A percentile compares a stretch with the other conserved stretches of the same genome.
phyloP scores from a whole-genome alignment of 2,113 vertebrate genomes.

The Calidris pugnax region DNA sequence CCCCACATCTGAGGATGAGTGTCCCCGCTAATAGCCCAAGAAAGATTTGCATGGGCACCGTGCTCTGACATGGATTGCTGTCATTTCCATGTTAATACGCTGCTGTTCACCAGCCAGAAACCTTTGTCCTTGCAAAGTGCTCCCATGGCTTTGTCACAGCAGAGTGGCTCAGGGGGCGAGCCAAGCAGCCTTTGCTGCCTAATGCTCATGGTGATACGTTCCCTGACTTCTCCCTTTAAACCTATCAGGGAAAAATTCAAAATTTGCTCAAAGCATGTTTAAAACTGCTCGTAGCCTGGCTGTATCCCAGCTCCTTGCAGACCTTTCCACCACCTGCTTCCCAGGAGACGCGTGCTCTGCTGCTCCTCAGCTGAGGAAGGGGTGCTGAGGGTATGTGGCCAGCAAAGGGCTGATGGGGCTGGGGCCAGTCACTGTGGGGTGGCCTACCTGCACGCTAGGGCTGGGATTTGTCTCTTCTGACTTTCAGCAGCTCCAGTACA shows the following conservation, averaged over 20 bases:
- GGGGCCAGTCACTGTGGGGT: neutral
- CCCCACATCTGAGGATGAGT: neutral
- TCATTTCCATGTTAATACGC: neutral
- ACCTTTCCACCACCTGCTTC: neutral
- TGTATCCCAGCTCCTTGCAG: neutral
- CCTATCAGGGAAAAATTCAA: neutral
- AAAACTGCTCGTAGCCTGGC: neutral
- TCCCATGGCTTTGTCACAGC: conserved; percentile 21
- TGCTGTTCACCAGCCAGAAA: conserved; percentile 12
- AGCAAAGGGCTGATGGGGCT: accelerated
- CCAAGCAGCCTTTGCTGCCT: neutral
- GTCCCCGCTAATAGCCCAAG: neutral
- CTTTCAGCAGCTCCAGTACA: neutral
- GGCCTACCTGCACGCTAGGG: neutral
- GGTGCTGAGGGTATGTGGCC: neutral
- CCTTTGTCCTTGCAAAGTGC: conserved; percentile 12
- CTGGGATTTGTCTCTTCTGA: neutral
- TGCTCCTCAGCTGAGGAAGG: neutral
- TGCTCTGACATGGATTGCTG: conserved; percentile 2
- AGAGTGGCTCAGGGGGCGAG: neutral
- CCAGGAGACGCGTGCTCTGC: neutral
- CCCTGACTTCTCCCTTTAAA: neutral
- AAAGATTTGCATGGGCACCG: neutral
- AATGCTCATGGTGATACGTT: neutral
- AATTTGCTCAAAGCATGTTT: neutral